Conservation (phyloP, 2,888 invertebrate genomes). For the Heteromyza rotundicornis region DNA sequence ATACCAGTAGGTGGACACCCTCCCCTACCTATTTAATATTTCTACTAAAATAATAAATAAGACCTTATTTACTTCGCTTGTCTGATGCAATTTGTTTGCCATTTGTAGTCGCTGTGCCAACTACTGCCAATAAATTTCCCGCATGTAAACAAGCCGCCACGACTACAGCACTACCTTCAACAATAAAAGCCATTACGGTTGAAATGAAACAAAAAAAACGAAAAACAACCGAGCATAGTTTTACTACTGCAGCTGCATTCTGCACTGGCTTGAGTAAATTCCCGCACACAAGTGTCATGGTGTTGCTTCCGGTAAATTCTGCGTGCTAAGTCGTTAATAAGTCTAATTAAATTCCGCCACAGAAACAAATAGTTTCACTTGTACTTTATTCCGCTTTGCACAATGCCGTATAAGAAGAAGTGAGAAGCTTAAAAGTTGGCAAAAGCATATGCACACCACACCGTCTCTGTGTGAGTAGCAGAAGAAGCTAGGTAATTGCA, state of each 20-base stretch:
- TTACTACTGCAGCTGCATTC: neutral
- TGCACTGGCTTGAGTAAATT: neutral
- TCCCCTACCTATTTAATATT: too few species aligned
- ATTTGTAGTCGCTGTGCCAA: too few species aligned
- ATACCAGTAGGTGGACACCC: too few species aligned
- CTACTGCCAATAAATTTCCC: neutral
- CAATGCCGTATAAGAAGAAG: neutral
- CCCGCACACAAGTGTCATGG: neutral
- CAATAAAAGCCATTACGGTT: neutral
- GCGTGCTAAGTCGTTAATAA: constrained; percentile 1
- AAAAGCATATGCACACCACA: too few species aligned
- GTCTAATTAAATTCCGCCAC: neutral
- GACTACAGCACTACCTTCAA: neutral
- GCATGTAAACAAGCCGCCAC: neutral
- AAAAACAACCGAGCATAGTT: too few species aligned
- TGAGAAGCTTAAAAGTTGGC: too few species aligned
- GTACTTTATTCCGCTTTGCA: neutral
- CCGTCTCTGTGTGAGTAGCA: too few species aligned
- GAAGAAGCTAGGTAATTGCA: too few species aligned
- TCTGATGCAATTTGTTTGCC: too few species aligned
- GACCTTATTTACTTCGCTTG: too few species aligned
- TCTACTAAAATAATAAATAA: too few species aligned
- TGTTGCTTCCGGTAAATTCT: neutral
- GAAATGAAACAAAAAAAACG: too few species aligned
- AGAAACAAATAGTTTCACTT: neutral